Evolutionary conservation across 1,140 invertebrate genomes (phyloP).

Genomic region (Holotrichia oblita): DNA sequence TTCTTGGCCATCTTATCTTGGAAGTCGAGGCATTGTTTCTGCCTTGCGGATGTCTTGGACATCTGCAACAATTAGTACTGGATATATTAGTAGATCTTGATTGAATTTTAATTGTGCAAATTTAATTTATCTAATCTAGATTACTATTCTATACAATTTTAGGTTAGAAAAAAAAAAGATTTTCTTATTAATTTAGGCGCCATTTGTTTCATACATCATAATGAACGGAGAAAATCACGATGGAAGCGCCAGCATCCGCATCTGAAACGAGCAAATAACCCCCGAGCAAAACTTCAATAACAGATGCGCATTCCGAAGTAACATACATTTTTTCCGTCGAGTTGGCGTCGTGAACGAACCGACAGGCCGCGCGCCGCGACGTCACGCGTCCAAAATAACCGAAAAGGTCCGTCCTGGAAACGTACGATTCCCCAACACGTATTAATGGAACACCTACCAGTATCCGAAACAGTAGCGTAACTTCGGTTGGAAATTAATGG

Average conservation of each 20-base stretch:
- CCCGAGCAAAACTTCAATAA: conserved; percentile 14
- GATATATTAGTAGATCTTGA: neutral
- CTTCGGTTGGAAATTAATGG: neutral
- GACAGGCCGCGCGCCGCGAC: conserved; percentile 17
- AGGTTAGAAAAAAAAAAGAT: too few relatives aligned
- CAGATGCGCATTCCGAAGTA: conserved; percentile 30
- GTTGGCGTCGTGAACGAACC: neutral
- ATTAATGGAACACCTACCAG: conserved; percentile 20
- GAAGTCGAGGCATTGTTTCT: conserved; percentile 35
- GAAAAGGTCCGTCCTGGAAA: conserved; percentile 14
- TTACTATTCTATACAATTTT: too few relatives aligned
- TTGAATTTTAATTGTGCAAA: neutral
- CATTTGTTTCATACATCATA: neutral
- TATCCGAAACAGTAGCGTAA: neutral
- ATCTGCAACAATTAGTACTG: conserved; percentile 32
- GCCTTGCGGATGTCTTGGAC: conserved; percentile 26
- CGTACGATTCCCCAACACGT: neutral
- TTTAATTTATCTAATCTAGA: too few relatives aligned
- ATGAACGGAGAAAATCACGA: neutral
- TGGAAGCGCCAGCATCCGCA: neutral
- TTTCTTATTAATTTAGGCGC: conserved; percentile 12
- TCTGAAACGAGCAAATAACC: neutral
- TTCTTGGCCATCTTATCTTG: conserved; percentile 37
- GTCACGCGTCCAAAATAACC: conserved; percentile 40
- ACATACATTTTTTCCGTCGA: conserved; percentile 29